A percentile compares a stretch with the other conserved stretches of the same genome.
phyloP scores from a whole-genome alignment of 1,140 invertebrate species.

The Linepithema humile region DNA sequence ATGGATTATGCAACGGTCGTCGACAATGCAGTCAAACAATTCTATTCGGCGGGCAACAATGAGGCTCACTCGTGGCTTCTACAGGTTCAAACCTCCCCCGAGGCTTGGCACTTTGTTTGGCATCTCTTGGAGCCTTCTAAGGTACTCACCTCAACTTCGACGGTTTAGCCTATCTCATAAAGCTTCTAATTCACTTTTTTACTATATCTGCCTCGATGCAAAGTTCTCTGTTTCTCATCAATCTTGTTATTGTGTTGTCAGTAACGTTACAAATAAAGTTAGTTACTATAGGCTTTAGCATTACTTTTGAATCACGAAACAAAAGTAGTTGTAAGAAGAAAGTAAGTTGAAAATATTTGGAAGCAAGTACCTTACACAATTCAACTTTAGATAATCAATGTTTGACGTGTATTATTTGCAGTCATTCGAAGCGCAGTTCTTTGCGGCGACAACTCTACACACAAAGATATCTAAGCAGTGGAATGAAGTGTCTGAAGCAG shows the following conservation, averaged over 20 bases:
- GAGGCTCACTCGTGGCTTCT: conserved; percentile 94
- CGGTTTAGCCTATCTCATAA: background rate
- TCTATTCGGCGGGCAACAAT: conserved; percentile 85
- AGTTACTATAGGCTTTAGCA: background rate
- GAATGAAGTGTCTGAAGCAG: conserved; percentile 92
- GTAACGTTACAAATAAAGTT: too few species aligned
- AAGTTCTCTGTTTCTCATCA: background rate
- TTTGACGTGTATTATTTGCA: conserved; percentile 80
- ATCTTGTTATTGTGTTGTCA: background rate
- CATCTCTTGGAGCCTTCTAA: conserved; percentile 91
- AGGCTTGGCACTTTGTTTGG: conserved; percentile 96
- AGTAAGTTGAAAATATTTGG: background rate
- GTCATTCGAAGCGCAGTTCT: conserved; percentile 95
- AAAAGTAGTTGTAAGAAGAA: background rate
- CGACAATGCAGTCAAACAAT: conserved; percentile 84
- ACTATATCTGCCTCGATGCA: background rate
- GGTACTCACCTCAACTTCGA: conserved; percentile 80
- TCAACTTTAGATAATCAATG: background rate
- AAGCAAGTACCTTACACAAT: background rate
- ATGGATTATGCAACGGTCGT: conserved; percentile 76
- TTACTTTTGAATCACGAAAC: background rate
- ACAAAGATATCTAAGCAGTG: conserved; percentile 94
- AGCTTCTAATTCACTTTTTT: background rate
- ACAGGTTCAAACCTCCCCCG: conserved; percentile 90
- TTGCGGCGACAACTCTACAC: conserved; percentile 95